These are phyloP conservation scores for Stramonita haemastoma DNA, from an alignment of 2,888 invertebrate genomes.

Conservation along the genomic window DNA sequence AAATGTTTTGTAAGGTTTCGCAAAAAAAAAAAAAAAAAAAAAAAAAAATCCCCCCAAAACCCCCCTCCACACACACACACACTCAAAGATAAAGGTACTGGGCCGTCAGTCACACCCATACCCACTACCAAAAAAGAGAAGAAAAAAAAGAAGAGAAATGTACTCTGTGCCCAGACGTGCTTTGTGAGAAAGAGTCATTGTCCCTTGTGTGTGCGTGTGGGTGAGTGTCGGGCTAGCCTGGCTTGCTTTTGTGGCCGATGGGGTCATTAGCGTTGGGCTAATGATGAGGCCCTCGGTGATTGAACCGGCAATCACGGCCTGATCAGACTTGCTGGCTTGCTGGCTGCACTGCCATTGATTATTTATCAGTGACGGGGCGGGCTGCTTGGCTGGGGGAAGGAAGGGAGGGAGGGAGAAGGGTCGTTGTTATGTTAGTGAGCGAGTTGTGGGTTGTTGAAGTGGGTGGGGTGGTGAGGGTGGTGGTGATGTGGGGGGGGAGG, in stretches of 20 bases:
- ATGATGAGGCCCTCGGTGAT: neutral
- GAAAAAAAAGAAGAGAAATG: too few relatives aligned
- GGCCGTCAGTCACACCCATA: too few relatives aligned
- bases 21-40: too few relatives aligned
- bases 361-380: constrained; percentile 3
- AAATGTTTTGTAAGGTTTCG: too few relatives aligned
- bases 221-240: too few relatives aligned
- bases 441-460: neutral
- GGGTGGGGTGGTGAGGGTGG: neutral
- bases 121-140: too few relatives aligned
- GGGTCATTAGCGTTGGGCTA: neutral
- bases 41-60: too few relatives aligned
- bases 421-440: neutral
- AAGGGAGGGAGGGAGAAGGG: neutral
- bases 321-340: constrained; percentile 10
- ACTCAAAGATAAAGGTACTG: too few relatives aligned
- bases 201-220: too few relatives aligned
- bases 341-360: neutral
- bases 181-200: constrained; percentile 1
- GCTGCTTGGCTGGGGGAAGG: neutral
- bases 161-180: neutral
- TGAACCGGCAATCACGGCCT: constrained; percentile 7
- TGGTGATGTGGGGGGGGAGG: neutral
- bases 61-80: too few relatives aligned
- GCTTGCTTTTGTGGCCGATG: neutral